A percentile compares a stretch with the other conserved stretches of the same genome.
Conservation (phyloP, 2,888 invertebrate genomes). For the Drepanosiphum platanoidis region DNA sequence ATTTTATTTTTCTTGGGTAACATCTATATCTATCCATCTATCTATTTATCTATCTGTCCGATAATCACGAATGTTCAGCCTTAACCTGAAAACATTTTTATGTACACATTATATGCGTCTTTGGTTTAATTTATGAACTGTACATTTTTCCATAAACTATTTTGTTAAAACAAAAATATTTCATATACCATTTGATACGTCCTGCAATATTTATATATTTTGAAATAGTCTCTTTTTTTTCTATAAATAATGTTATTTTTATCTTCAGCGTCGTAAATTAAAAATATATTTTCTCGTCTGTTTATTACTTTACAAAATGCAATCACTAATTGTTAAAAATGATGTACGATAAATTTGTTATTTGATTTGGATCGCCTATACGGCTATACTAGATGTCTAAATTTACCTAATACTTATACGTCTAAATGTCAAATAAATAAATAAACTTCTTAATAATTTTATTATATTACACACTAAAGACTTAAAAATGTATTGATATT, state of each 20-base stretch:
- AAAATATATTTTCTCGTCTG: too few species aligned
- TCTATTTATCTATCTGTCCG: not conserved
- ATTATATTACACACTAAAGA: too few species aligned
- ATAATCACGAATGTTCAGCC: slow-evolving; percentile 35
- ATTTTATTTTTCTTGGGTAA: not conserved
- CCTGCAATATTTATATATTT: slow-evolving; percentile 7
- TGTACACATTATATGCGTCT: not conserved
- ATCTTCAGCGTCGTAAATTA: not conserved
- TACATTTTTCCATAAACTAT: slow-evolving; percentile 32
- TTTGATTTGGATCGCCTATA: too few species aligned
- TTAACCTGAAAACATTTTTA: slow-evolving; percentile 55
- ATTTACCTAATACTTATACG: too few species aligned
- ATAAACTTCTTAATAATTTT: too few species aligned
- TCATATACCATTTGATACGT: slow-evolving; percentile 1
- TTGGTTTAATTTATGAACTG: slow-evolving; percentile 30
- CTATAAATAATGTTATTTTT: not conserved
- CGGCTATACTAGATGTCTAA: too few species aligned
- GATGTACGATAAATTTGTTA: too few species aligned
- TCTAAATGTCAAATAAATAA: too few species aligned
- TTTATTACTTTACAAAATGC: too few species aligned
- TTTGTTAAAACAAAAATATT: slow-evolving; percentile 22
- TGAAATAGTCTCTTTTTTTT: not conserved
- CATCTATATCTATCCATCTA: not conserved
- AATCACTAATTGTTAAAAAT: too few species aligned
- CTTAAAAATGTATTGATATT: too few species aligned